Evolutionary conservation across 2,888 invertebrate genomes (phyloP).

Genomic region (Diplazon laetatorius): DNA sequence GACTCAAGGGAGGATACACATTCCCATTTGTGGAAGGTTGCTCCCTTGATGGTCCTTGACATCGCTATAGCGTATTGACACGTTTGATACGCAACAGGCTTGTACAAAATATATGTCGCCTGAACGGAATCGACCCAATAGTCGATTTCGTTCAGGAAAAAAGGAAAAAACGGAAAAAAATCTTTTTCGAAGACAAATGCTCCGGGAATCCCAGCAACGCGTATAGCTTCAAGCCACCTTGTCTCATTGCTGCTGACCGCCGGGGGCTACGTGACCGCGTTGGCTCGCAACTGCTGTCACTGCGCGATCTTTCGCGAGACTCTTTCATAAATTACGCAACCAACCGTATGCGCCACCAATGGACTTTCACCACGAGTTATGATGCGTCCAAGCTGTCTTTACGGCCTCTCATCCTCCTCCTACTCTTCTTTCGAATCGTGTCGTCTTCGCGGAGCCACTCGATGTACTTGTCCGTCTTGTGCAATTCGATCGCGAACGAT

Average conservation of each 20-base stretch:
- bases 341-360: slow-evolving; percentile 30
- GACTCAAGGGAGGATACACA: slow-evolving; percentile 21
- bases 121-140: slow-evolving; percentile 49
- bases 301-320: slow-evolving; percentile 45
- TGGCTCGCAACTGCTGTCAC: slow-evolving; percentile 34
- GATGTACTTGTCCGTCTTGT: slow-evolving; percentile 37
- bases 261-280: slow-evolving; percentile 45
- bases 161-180: too few relatives aligned
- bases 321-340: slow-evolving; percentile 61
- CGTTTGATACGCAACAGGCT: neutral
- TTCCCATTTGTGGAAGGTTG: slow-evolving; percentile 43
- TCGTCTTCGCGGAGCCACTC: slow-evolving; percentile 1
- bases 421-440: slow-evolving; percentile 34
- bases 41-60: slow-evolving; percentile 9
- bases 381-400: slow-evolving; percentile 52
- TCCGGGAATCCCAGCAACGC: slow-evolving; percentile 30
- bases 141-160: slow-evolving; percentile 43
- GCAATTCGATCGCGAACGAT: slow-evolving; percentile 45
- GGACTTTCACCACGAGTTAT: slow-evolving; percentile 65
- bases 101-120: slow-evolving; percentile 44
- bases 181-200: slow-evolving; percentile 55
- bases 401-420: slow-evolving; percentile 41
- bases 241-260: slow-evolving; percentile 26
- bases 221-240: slow-evolving; percentile 12
- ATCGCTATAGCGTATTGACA: neutral